These are phyloP conservation scores for Sceloporus undulatus DNA, from an alignment of 2,113 vertebrate genomes.

Conservation along the genomic window DNA sequence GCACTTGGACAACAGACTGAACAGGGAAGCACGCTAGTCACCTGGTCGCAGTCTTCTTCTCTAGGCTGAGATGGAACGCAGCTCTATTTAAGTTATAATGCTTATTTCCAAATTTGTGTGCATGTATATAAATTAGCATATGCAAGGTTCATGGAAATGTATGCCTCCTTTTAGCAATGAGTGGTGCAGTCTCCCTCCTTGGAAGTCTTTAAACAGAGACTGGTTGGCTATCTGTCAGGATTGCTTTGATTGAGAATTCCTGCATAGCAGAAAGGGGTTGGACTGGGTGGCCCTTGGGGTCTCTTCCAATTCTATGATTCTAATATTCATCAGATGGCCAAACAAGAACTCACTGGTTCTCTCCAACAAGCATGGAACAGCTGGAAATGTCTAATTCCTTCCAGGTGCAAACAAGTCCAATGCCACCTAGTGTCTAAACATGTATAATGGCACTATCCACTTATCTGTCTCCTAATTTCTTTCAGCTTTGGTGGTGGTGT, in stretches of 20 bases:
- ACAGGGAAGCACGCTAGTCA: too few species aligned
- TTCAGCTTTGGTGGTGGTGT: conserved; percentile 63
- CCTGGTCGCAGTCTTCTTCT: background rate
- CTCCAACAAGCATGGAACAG: background rate
- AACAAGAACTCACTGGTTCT: background rate
- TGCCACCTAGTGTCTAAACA: background rate
- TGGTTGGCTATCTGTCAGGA: too few species aligned
- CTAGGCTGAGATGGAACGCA: background rate
- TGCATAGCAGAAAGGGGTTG: too few species aligned
- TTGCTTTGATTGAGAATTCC: too few species aligned
- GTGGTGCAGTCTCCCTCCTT: too few species aligned
- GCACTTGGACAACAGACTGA: too few species aligned
- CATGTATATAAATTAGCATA: background rate
- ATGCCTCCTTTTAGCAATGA: too few species aligned
- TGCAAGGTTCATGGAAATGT: background rate
- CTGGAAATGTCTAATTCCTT: background rate
- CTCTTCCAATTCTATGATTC: too few species aligned
- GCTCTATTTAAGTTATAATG: background rate
- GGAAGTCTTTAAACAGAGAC: too few species aligned
- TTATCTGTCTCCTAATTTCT: conserved; percentile 34
- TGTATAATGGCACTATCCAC: background rate
- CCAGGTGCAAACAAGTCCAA: background rate
- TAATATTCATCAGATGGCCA: background rate
- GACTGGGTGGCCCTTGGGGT: too few species aligned
- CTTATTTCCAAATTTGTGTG: background rate